Base-by-base conservation (phyloP, 2,888 invertebrate genomes). In the Rhagium mordax region DNA sequence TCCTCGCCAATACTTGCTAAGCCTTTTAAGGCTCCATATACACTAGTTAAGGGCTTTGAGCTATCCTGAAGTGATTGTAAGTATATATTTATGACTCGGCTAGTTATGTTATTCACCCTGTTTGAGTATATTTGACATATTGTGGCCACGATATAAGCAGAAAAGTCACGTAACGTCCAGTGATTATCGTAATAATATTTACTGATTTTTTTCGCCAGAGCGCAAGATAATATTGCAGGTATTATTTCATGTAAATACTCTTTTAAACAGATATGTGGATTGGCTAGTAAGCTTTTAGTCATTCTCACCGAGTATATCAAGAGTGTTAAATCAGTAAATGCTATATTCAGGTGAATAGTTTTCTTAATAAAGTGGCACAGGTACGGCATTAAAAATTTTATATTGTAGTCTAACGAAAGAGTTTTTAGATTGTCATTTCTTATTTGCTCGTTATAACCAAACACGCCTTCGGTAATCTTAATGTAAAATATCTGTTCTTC, bases 81-180 rank as follows among this genome's bases (percentile, higher is more conserved):
- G 65, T 85, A 85, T 24, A 84, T 67, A 20, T 74, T 71, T n/a
- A 84, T 77, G 10, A 85, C 81, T 61, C 84, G 77, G 24, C 77
- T 72, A 57, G 76, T 82, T n/a, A 85, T 81, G 59, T 83, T 82
- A 60, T 84, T 85, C 15, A 79, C 61, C 61, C 76, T 71, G 51
- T 80, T 82, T 10, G 77, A 79, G 64, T 83, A 81, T 47, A 69
- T 78, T 33, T 81, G 75, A 65, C 83, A 83, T 57, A 84, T 81
- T 5, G 79, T 72, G 5, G 79, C 80, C 1, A 81, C 78, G 18
- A 84, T 77, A 73, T 81, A 82, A 13, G 82, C 80, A 24, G 84
- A 81, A 78, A 85, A 84, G 73, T 85, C 84, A 65, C 85, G 70
- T 41, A 85, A 77, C 10, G 83, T 83, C 85, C 85, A 85, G 49